These are phyloP conservation scores for Suncus etruscus DNA, from an alignment of 2,113 vertebrate species.

Conservation along the genomic window DNA sequence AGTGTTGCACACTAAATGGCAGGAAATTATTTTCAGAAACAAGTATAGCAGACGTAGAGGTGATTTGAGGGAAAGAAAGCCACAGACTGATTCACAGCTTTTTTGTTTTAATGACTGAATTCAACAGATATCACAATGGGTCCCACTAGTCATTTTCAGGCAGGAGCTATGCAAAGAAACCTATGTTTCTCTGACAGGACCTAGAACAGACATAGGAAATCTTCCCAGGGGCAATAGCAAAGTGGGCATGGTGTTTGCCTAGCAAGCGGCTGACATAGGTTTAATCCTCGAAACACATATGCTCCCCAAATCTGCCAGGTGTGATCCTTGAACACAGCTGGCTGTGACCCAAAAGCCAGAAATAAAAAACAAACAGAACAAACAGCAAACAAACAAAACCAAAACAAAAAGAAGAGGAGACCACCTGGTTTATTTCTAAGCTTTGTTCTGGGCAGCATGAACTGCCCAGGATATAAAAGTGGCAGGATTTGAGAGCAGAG, in stretches of 20 bases:
- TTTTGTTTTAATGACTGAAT: background rate
- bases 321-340: too few species aligned
- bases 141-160: background rate
- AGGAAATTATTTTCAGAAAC: background rate
- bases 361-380: too few species aligned
- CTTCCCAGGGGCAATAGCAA: background rate
- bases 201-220: background rate
- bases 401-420: too few species aligned
- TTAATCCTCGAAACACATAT: too few species aligned
- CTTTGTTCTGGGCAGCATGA: background rate
- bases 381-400: too few species aligned
- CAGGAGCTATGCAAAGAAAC: background rate
- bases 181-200: background rate
- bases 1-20: slow-evolving; percentile 31
- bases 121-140: background rate
- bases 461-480: background rate
- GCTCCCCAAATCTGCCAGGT: too few species aligned
- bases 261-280: too few species aligned
- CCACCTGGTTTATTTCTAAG: background rate
- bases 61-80: background rate
- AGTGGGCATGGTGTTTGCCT: too few species aligned
- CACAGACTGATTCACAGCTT: background rate
- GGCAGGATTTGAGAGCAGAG: background rate
- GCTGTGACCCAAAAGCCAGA: too few species aligned
- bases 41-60: background rate